Percentiles rank a stretch among this genome's conserved stretches.
These are phyloP conservation scores for Drosophila longiperda DNA, from an alignment of 2,888 invertebrate species.

Conservation along the genomic window DNA sequence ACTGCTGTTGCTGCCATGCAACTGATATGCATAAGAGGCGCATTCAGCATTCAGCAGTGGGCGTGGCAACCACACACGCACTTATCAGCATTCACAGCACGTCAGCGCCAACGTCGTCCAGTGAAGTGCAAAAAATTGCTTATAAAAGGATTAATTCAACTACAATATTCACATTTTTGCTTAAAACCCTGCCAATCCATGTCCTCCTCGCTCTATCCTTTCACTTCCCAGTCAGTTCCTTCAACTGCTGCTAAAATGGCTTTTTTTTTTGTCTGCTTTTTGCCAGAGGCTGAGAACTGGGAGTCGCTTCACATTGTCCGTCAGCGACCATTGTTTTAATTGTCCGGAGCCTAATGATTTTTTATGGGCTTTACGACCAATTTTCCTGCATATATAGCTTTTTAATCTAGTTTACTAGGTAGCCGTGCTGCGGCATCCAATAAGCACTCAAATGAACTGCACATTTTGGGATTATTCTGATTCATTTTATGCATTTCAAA, in stretches of 20 bases:
- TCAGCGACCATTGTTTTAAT: constrained; percentile 67
- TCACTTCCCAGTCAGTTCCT: not conserved
- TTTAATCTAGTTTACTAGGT: constrained; percentile 49
- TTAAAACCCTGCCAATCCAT: not conserved
- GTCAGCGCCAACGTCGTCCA: constrained; percentile 58
- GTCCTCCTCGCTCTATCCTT: not conserved
- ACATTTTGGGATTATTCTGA: not conserved
- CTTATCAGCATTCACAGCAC: constrained; percentile 75
- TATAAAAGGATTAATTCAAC: constrained; percentile 81
- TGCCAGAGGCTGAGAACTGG: constrained; percentile 20
- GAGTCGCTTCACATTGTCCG: constrained; percentile 39
- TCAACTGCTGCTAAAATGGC: not conserved
- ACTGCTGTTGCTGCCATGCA: constrained; percentile 21
- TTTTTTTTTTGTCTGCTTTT: not conserved
- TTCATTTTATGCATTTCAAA: not conserved
- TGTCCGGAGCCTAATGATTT: constrained; percentile 59
- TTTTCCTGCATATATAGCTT: constrained; percentile 23
- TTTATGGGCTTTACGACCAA: constrained; percentile 42
- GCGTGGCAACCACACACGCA: constrained; percentile 64
- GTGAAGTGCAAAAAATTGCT: constrained; percentile 75
- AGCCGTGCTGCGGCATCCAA: constrained; percentile 1
- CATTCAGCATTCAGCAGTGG: constrained; percentile 46
- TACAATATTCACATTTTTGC: constrained; percentile 63
- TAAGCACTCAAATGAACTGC: constrained; percentile 8
- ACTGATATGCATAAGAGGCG: constrained; percentile 55